A percentile compares a stretch with the other conserved stretches of the same genome.
Evolutionary conservation across 2,113 vertebrate species (phyloP).

Genomic region (Pteropus alecto): DNA sequence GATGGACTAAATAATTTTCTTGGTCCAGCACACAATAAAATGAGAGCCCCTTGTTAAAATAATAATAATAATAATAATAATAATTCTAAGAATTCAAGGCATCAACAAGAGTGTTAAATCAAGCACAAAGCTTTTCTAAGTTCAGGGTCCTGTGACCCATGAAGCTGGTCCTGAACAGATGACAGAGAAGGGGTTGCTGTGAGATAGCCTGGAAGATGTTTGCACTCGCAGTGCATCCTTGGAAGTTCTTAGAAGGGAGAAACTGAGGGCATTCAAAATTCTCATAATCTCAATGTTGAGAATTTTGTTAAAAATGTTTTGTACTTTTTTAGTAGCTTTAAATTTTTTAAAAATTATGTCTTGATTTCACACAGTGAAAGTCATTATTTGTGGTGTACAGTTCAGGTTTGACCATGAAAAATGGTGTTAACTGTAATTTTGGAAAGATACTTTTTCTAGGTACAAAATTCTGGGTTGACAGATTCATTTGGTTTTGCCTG

Average conservation of each 20-base stretch:
- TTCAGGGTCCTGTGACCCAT: neutral
- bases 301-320: neutral
- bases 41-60: neutral
- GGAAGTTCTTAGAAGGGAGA: neutral
- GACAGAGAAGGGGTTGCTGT: neutral
- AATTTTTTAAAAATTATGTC: neutral
- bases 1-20: neutral
- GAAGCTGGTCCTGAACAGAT: neutral
- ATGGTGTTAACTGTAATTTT: neutral
- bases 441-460: neutral
- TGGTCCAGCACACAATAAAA: neutral
- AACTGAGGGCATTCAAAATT: neutral
- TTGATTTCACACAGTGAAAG: neutral
- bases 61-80: neutral
- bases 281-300: neutral
- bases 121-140: neutral
- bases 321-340: neutral
- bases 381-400: neutral
- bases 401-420: neutral
- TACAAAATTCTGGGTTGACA: neutral
- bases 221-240: fast-evolving
- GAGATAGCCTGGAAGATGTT: neutral
- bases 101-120: neutral
- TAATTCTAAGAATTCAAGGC: neutral
- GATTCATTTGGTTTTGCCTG: neutral